Percentiles rank a stretch among this genome's conserved stretches.
phyloP scores from a whole-genome alignment of 2,888 invertebrate genomes.

The Keiferia lycopersicella region DNA sequence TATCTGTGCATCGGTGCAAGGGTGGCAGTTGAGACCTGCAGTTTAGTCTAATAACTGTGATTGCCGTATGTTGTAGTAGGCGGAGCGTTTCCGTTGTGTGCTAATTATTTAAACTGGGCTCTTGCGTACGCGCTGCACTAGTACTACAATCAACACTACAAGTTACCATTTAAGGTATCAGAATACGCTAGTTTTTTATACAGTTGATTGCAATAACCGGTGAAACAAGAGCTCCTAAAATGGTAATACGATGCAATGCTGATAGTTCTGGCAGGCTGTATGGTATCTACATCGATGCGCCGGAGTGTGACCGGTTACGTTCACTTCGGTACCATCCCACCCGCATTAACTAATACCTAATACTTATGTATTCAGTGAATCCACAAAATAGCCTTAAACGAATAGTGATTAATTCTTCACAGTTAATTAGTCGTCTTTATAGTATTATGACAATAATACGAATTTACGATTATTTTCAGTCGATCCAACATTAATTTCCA shows the following conservation, averaged over 20 bases:
- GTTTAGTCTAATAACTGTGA: constrained; percentile 37
- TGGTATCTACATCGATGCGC: constrained; percentile 73
- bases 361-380: constrained; percentile 28
- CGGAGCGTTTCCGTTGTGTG: constrained; percentile 73
- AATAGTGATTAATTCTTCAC: no score
- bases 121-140: constrained; percentile 49
- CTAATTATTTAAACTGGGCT: constrained; percentile 71
- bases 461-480: no score
- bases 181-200: no score
- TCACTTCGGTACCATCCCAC: constrained; percentile 69
- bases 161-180: no score
- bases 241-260: constrained; percentile 11
- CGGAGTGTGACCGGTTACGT: constrained; percentile 67
- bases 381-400: no score
- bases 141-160: no score
- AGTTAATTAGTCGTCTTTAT: no score
- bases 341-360: constrained; percentile 66
- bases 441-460: no score
- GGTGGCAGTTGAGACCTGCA: constrained; percentile 21
- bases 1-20: constrained; percentile 17
- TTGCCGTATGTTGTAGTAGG: constrained; percentile 41
- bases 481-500: no score
- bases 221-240: background rate
- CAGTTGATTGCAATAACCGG: no score
- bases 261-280: constrained; percentile 17